Percentiles rank a stretch among this genome's conserved stretches.
Conservation (phyloP, 2,888 invertebrate genomes). For the Acrobasis suavella region DNA sequence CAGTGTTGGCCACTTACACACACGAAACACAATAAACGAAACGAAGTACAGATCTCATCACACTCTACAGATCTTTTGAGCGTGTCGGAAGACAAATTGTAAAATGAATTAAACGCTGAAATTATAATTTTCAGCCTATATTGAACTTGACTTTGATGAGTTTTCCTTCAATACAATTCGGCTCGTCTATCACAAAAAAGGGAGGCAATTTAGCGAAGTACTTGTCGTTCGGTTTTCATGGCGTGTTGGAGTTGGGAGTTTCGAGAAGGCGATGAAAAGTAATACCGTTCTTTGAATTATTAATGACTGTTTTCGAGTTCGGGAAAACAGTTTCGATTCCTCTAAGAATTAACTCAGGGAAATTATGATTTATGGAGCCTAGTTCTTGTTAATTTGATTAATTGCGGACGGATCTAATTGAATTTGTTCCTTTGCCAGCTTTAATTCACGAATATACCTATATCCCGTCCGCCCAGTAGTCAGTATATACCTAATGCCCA, state of each 20-base stretch:
- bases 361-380: conserved; percentile 15
- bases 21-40: no score
- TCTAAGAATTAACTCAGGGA: conserved; percentile 17
- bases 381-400: not conserved
- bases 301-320: conserved; percentile 38
- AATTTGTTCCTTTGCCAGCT: not conserved
- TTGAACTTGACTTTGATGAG: not conserved
- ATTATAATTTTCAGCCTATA: not conserved
- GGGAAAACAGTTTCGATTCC: conserved; percentile 20
- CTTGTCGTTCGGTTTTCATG: not conserved
- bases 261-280: conserved; percentile 22
- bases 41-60: no score
- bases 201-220: conserved; percentile 8
- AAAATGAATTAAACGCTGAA: not conserved
- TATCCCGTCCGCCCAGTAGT: no score
- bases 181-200: conserved; percentile 6
- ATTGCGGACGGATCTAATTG: not conserved
- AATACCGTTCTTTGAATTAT: conserved; percentile 35
- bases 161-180: not conserved
- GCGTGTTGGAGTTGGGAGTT: not conserved
- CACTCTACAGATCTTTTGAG: no score
- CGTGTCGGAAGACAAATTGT: no score
- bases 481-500: no score
- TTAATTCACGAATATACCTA: not conserved
- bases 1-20: no score